Evolutionary conservation across 2,888 invertebrate genomes (phyloP), one percentile per base, ranked within the genome.

Genomic region (Pyrocoelia pectoralis): DNA sequence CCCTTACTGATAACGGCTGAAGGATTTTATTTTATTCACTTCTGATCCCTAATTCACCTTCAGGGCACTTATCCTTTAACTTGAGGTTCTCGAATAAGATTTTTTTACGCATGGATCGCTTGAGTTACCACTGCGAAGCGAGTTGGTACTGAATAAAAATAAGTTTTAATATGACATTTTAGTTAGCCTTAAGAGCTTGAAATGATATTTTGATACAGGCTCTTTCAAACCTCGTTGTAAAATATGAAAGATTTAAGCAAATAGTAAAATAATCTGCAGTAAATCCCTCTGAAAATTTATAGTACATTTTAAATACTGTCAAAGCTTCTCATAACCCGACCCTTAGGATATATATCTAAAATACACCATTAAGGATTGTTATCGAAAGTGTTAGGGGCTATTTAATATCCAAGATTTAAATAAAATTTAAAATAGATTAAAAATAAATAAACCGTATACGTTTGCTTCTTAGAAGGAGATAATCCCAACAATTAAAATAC

Each of bases 1-100:
- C 61, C 61, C 61, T 56, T 18, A 41, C 56, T 61, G 61, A 61
- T 61, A 61, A 61, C 56, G 52, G 51, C 53, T 33, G 52, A 61
- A 46, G 55, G 51, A 61, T 56, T 56, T 56, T 55, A 56, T 56
- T 61, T 61, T 61, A 56, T 61, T 56, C 53, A 56, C 61, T 61
- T 19, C 43, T 50, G 48, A 61, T 54, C 56, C 61, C 56, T 56
- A 51, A 61, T 61, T 48, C 51, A 61, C 61, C 49, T 61, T 61
- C 49, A 28, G 56, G 51, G 43, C 51, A 56, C 61, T 61, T 61
- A 61, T 61, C 56, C 49, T 61, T 61, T 56, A 51, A 54, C 54
- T 60, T 54, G 55, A 60, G 55, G 54, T 43, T 51, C 46, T 15
- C 46, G 56, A 13, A 53, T 52, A 59, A 51, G 18, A 59, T 49